A percentile compares a stretch with the other conserved stretches of the same genome.
phyloP scores from a whole-genome alignment of 2,113 vertebrate species.

The Poicephalus gulielmi region DNA sequence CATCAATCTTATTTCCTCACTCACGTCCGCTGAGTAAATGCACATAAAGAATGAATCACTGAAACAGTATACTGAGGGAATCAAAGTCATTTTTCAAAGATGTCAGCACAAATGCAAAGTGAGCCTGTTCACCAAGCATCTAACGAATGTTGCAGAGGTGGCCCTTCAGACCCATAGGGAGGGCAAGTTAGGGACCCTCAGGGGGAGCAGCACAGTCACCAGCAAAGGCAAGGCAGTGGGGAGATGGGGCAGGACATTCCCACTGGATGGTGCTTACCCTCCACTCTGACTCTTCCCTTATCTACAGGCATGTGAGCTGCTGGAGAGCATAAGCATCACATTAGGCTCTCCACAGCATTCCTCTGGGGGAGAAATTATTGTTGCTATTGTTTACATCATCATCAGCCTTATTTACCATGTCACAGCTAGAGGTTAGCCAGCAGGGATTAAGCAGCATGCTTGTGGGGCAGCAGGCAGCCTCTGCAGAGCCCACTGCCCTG shows the following conservation, averaged over 20 bases:
- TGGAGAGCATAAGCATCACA: accelerated
- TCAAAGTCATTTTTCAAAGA: slow-evolving; percentile 73
- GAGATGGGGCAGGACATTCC: background rate
- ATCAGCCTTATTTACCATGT: background rate
- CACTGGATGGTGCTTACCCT: background rate
- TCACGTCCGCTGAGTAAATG: slow-evolving; percentile 69
- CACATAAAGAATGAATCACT: slow-evolving; percentile 77
- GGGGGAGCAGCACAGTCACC: background rate
- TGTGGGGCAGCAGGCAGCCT: background rate
- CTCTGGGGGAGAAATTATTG: background rate
- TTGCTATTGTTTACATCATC: background rate
- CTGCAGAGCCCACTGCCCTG: accelerated
- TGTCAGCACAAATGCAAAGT: slow-evolving; percentile 56
- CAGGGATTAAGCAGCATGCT: accelerated
- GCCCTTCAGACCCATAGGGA: background rate
- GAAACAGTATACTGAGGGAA: slow-evolving; percentile 68
- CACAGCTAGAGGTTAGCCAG: background rate
- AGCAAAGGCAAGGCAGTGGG: background rate
- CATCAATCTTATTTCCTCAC: slow-evolving; percentile 76
- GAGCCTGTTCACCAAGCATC: slow-evolving; percentile 59
- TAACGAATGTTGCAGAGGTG: slow-evolving; percentile 61
- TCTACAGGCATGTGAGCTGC: background rate
- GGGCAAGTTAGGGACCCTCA: background rate
- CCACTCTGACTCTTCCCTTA: background rate
- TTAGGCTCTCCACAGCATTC: background rate